Percentiles rank a stretch among this genome's conserved stretches.
These are phyloP conservation scores for Euphysa ruthae DNA, from an alignment of 30 jellyfish, hydroid and myxozoan species.

Conservation along the genomic window DNA sequence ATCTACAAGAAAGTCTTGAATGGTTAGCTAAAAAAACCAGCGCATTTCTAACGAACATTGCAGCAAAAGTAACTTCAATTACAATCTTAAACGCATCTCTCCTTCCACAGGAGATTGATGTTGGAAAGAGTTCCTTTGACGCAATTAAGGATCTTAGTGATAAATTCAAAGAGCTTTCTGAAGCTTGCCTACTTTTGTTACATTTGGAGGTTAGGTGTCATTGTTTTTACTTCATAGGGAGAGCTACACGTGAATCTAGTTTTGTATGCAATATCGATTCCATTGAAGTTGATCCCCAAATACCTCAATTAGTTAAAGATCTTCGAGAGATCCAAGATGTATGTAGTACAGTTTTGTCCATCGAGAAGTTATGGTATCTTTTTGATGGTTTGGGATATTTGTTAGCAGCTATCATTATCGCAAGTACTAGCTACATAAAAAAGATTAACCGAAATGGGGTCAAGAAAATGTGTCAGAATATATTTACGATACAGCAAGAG, in stretches of 20 bases:
- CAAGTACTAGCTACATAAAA: constrained; percentile 76
- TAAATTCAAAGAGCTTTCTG: constrained; percentile 74
- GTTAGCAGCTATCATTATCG: constrained; percentile 65
- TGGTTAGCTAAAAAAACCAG: constrained; percentile 3
- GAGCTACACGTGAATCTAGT: constrained; percentile 90
- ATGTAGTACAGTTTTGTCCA: constrained; percentile 58
- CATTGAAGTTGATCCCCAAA: constrained; percentile 83
- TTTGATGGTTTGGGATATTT: constrained; percentile 88
- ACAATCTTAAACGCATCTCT: not conserved
- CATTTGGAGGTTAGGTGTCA: constrained; percentile 94
- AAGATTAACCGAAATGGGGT: constrained; percentile 94
- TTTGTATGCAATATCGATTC: constrained; percentile 84
- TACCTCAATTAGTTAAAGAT: constrained; percentile 89
- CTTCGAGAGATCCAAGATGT: constrained; percentile 86
- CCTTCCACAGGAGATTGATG: not conserved
- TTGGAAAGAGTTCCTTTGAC: not conserved
- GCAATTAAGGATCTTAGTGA: not conserved
- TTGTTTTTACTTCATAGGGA: constrained; percentile 72
- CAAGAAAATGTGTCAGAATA: constrained; percentile 90
- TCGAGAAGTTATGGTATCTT: constrained; percentile 53
- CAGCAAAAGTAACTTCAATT: not conserved
- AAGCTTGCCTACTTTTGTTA: constrained; percentile 60
- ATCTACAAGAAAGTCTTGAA: constrained; percentile 84
- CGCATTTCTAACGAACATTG: not conserved
- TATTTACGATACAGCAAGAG: constrained; percentile 92